Conservation (phyloP, 2,797 vertebrate species). For the Poeciliopsis turneri region DNA sequence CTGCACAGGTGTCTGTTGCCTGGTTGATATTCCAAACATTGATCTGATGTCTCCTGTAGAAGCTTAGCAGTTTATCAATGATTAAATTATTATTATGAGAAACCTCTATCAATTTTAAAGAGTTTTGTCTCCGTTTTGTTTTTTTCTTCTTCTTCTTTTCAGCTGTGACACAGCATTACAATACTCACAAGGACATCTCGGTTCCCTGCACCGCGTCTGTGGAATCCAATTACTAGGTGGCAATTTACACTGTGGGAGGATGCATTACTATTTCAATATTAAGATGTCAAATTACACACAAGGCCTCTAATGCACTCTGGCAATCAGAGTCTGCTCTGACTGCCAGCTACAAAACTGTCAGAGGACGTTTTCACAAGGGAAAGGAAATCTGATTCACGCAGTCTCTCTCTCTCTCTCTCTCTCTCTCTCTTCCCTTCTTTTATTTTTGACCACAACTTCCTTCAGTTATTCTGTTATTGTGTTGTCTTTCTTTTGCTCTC, state of each 20-base stretch:
- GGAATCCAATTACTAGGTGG: conserved; percentile 77
- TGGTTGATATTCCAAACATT: not conserved
- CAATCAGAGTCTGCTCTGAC: conserved; percentile 73
- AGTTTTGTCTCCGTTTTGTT: not conserved
- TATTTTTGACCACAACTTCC: conserved; percentile 60
- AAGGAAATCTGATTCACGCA: conserved; percentile 66
- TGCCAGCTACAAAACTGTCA: conserved; percentile 70
- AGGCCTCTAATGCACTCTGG: conserved; percentile 77
- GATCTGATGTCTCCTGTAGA: not conserved
- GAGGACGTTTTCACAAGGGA: conserved; percentile 72
- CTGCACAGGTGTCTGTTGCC: conserved; percentile 51
- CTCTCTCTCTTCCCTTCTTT: conserved; percentile 7
- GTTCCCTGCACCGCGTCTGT: conserved; percentile 55
- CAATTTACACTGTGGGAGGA: conserved; percentile 76
- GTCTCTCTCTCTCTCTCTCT: conserved; percentile 26
- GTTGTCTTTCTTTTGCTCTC: conserved; percentile 36
- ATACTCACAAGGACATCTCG: conserved; percentile 70
- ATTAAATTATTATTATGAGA: conserved; percentile 19
- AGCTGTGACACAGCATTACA: conserved; percentile 68
- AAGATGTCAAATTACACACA: conserved; percentile 81
- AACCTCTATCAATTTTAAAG: conserved; percentile 20
- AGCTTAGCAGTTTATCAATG: not conserved
- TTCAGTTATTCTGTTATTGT: conserved; percentile 53
- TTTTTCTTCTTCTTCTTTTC: conserved; percentile 4
- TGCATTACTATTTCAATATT: conserved; percentile 81